A percentile compares a stretch with the other conserved stretches of the same genome.
Conservation (phyloP, 1,140 invertebrate species). For the Trichonephila inaurata region DNA sequence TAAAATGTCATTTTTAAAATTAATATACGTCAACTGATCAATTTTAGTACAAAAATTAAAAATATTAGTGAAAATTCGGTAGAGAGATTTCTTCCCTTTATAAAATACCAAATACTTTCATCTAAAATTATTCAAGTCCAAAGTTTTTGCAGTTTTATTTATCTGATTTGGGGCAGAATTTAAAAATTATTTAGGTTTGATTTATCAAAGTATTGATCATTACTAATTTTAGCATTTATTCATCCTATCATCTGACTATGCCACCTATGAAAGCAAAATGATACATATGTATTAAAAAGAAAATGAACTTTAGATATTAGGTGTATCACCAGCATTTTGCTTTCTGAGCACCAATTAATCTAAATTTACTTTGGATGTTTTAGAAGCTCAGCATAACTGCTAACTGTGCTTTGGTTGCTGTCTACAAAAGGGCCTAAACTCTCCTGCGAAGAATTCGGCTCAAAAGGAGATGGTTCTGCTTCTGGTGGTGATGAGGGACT, state of each 20-base stretch:
- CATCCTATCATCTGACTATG: not conserved
- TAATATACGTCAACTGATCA: no score
- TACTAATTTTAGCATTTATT: not conserved
- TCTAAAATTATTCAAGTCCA: no score
- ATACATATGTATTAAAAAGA: not conserved
- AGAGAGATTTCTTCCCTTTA: no score
- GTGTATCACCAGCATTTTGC: conserved; percentile 42
- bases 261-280: not conserved
- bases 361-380: conserved; percentile 74
- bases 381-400: conserved; percentile 77
- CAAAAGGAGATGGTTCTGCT: conserved; percentile 67
- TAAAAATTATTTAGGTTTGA: no score
- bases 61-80: no score
- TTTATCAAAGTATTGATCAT: not conserved
- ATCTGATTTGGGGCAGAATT: no score
- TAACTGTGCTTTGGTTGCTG: conserved; percentile 78
- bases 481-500: conserved; percentile 5
- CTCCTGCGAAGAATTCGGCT: conserved; percentile 77
- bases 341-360: conserved; percentile 11
- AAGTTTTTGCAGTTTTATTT: no score
- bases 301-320: not conserved
- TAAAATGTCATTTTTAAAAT: no score
- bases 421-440: conserved; percentile 75
- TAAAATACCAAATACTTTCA: no score
- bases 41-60: no score